Percentiles rank a stretch among this genome's conserved stretches.
Evolutionary conservation across 2,888 invertebrate species (phyloP).

Genomic region (Notocelia uddmanniana): DNA sequence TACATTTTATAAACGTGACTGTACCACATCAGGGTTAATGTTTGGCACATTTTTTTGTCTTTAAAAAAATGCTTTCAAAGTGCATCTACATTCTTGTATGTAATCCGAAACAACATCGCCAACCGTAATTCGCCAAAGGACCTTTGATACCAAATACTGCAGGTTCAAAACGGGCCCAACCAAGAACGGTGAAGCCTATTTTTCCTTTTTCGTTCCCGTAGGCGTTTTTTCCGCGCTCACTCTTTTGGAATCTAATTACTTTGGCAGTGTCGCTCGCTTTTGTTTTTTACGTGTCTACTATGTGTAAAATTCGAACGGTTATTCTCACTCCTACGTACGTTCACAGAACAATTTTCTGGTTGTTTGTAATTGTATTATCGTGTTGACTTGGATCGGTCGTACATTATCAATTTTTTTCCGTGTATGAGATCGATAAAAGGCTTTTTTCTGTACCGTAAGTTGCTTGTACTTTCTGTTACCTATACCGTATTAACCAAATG

Average conservation of each 20-base stretch:
- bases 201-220: constrained; percentile 21
- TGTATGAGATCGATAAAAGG: neutral
- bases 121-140: neutral
- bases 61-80: neutral
- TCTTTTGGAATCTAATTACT: constrained; percentile 51
- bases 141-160: constrained; percentile 22
- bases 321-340: constrained; percentile 30
- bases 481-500: neutral
- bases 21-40: neutral
- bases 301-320: constrained; percentile 42
- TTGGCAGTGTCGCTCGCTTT: constrained; percentile 42
- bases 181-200: constrained; percentile 28
- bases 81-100: neutral
- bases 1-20: neutral
- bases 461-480: neutral
- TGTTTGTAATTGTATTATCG: constrained; percentile 27
- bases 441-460: neutral
- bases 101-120: constrained; percentile 1
- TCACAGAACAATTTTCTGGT: constrained; percentile 25
- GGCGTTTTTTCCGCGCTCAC: constrained; percentile 46
- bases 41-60: no score
- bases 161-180: neutral
- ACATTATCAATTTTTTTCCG: constrained; percentile 15
- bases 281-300: constrained; percentile 41
- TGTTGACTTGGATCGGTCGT: constrained; percentile 21